phyloP scores from a whole-genome alignment of 2,888 invertebrate species.

The Chironomus riparius region DNA sequence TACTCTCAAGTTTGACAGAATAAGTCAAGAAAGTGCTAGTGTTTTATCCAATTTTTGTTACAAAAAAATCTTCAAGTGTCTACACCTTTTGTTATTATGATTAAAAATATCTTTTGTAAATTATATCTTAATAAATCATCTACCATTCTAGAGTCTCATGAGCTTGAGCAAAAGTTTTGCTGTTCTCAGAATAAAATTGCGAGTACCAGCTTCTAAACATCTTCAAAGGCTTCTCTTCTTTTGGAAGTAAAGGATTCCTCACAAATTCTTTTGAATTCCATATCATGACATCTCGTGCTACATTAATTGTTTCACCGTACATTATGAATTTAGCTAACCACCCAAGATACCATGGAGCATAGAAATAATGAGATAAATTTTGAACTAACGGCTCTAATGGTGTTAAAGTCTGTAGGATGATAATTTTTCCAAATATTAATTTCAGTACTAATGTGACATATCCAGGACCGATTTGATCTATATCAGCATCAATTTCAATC shows the following conservation, averaged over 20 bases:
- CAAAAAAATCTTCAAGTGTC: too few relatives aligned
- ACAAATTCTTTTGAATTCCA: slow-evolving; percentile 80
- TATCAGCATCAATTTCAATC: slow-evolving; percentile 51
- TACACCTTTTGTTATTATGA: too few relatives aligned
- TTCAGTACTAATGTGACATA: slow-evolving; percentile 61
- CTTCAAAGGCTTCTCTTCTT: slow-evolving; percentile 64
- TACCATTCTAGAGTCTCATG: slow-evolving; percentile 34
- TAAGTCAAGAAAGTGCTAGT: too few relatives aligned
- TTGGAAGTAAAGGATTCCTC: slow-evolving; percentile 60
- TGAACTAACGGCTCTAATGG: slow-evolving; percentile 70
- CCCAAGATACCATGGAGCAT: slow-evolving; percentile 51
- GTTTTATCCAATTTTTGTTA: too few relatives aligned
- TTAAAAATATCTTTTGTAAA: neutral
- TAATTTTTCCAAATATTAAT: slow-evolving; percentile 50
- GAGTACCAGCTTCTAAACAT: slow-evolving; percentile 70
- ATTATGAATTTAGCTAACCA: slow-evolving; percentile 57
- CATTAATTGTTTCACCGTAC: slow-evolving; percentile 60
- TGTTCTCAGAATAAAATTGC: slow-evolving; percentile 74
- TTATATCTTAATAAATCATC: too few relatives aligned
- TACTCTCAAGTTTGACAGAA: too few relatives aligned
- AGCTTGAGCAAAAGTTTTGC: slow-evolving; percentile 45
- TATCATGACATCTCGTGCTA: slow-evolving; percentile 70
- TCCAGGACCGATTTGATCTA: slow-evolving; percentile 65
- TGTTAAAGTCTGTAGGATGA: slow-evolving; percentile 67
- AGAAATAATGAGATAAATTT: slow-evolving; percentile 68